Base-by-base conservation (phyloP, 2,888 invertebrate genomes). In the Meteorus cinctellus region DNA sequence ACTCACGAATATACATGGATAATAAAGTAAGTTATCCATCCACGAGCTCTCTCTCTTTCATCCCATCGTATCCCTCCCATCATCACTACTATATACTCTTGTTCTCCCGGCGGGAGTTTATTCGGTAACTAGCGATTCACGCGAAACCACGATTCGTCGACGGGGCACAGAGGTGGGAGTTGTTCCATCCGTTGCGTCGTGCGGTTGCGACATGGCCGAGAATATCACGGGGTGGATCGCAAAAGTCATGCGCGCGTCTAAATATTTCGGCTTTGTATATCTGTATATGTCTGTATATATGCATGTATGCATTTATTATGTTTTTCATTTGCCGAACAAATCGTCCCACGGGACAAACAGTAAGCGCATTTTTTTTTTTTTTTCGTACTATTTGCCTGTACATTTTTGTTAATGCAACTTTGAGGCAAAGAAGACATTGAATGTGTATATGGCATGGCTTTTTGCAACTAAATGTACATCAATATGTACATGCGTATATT, bases 41-140 rank as follows among this genome's bases (percentile, higher is more conserved):
- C 48, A 29, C 63, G 63, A 65, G 45, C 45, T 70, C 76, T 75
- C 80, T 73, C 78, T 76, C 55, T 76, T 55, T 72, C 75, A 62
- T 69, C 65, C 55, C 19, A n/a, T 48, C 48, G n/a, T 48, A n/a
- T 48, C 48, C 48, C 48, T n/a, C 48, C n/a, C 48, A 48, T 48
- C 16, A 48, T 19, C 55, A 55, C 19, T 8, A 3, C 19, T 19
- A 55, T 16, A 16, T 24, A 55, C 55, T 55, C 55, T 55, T 55
- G 55, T 45, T 68, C 55, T 71, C 70, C 55, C 62, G 65, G 36
- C 59, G 66, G 71, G 82, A 84, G 84, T 85, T 83, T 83, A 84
- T 85, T 85, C 82, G 83, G 84, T 85, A 85, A 85, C 85, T 84
- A 85, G 83, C 85, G 82, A 85, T 85, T 85, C 84, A 84, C 84